Evolutionary conservation across 2,113 vertebrate species (phyloP).

Genomic region (Leptosomus discolor): DNA sequence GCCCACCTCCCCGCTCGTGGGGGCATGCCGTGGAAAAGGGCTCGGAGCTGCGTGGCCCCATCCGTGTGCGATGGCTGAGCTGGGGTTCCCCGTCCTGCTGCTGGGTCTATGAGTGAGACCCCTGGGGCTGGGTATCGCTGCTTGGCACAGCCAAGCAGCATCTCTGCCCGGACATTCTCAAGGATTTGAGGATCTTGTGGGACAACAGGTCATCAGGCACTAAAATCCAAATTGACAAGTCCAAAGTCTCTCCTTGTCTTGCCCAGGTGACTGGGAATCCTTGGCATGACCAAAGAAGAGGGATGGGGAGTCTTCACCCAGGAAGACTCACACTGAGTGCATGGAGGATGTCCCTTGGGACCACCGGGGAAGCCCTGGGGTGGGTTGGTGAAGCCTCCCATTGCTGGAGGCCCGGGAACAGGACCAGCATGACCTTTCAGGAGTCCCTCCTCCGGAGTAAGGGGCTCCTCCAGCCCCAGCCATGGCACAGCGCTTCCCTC

Average conservation of each 20-base stretch:
- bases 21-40: accelerated
- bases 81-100: background rate
- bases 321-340: background rate
- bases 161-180: background rate
- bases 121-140: accelerated
- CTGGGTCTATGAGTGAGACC: accelerated
- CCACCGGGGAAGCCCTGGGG: background rate
- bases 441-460: background rate
- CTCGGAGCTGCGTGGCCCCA: accelerated
- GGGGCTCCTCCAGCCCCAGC: background rate
- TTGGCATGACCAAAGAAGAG: background rate
- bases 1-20: accelerated
- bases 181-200: background rate
- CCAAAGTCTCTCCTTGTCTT: background rate
- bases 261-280: background rate
- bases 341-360: background rate
- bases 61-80: background rate
- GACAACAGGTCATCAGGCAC: background rate
- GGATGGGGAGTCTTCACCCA: background rate
- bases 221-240: background rate
- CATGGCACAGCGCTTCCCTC: background rate
- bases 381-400: background rate
- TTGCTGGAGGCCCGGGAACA: background rate
- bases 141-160: accelerated
- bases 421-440: background rate